Evolutionary conservation across 1,140 invertebrate species (phyloP), one percentile per base, ranked within the genome.

Genomic region (Latrodectus geometricus): DNA sequence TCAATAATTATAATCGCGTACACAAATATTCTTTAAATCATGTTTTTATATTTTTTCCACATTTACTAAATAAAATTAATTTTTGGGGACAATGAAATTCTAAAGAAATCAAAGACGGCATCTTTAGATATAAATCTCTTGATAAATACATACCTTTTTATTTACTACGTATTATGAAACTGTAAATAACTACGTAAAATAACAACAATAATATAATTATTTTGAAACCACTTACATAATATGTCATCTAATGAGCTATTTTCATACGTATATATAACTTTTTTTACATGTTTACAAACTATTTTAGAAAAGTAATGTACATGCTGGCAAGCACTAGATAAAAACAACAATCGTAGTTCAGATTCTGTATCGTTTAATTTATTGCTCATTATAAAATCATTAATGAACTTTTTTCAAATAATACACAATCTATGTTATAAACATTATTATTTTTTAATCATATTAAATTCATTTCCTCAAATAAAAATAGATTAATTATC

Each of bases 221-320:
- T 35, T 35, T 35, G 35, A 35, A 35, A 5, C 35, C 5, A 75
- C 85, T 73, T 35, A 87, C 85, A 79, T n/a, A 87, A 52, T 61
- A 87, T 87, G 61, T 87, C 85, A 80, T 87, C 85, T 9, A 87
- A 66, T 23, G 85, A 79, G 49, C 76, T 80, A 50, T 17, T 87
- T 74, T 87, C 85, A 87, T 66, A 87, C 0, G 76, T 73, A 54
- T 87, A 87, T n/a, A 87, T 74, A 23, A 74, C 85, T 79, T 74
- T 87, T 54, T 74, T 80, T 0, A 87, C 85, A 74, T 65, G 73
- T 80, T 66, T 80, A 8, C 56, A 52, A 0, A 69, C 56, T 50
- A 54, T 74, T 35, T 87, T 79, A n/a, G 77, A 79, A 72, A 87
- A 66, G 74, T 79, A 87, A 0, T 80, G 77, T 54, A 61, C 56